A percentile compares a stretch with the other conserved stretches of the same genome.
These are phyloP conservation scores for Chionis minor DNA, from an alignment of 2,113 vertebrate species.

Conservation along the genomic window DNA sequence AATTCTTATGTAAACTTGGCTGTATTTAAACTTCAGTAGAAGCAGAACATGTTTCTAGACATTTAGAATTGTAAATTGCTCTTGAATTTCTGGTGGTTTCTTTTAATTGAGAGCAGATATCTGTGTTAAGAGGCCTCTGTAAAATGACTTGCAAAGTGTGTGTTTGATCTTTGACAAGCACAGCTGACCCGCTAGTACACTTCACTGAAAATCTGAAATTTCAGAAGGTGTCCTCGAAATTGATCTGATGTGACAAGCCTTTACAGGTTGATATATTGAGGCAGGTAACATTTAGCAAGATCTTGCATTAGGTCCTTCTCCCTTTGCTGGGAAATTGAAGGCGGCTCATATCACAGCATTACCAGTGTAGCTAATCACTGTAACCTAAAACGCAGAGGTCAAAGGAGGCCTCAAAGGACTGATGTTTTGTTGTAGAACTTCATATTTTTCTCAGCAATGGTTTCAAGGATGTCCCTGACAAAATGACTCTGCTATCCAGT, in stretches of 20 bases:
- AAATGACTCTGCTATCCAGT: too few relatives aligned
- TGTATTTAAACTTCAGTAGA: conserved; percentile 8
- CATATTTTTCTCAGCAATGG: not conserved
- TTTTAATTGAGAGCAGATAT: not conserved
- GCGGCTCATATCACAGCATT: not conserved
- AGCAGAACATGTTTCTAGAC: not conserved
- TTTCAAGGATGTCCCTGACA: not conserved
- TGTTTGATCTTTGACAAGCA: not conserved
- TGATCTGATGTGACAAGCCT: not conserved
- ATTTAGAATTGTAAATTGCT: not conserved
- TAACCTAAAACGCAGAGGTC: not conserved
- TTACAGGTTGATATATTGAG: not conserved
- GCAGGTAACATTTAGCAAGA: not conserved
- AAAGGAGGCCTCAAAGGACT: not conserved
- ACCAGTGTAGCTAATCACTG: not conserved
- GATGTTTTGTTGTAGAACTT: not conserved
- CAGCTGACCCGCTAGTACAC: not conserved
- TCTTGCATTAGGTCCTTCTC: not conserved
- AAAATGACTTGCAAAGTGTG: not conserved
- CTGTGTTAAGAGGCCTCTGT: not conserved
- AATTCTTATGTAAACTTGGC: conserved; percentile 8
- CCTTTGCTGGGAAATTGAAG: not conserved
- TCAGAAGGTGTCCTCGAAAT: not conserved
- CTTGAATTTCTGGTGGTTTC: not conserved
- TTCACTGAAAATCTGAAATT: not conserved